Conservation (phyloP, 2,888 invertebrate species). For the Tuberolachnus salignus region DNA sequence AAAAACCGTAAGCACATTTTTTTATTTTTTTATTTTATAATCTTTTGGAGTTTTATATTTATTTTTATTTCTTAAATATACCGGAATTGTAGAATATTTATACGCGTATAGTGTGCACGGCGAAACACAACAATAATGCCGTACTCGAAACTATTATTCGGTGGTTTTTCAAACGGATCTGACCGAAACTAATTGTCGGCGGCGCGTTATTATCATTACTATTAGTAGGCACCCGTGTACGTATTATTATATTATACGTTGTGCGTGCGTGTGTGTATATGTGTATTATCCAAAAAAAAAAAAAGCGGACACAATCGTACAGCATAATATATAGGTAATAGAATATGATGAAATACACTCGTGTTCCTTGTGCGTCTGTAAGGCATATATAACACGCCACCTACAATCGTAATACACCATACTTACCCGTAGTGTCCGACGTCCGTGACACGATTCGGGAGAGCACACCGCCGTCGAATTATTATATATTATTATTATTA, state of each 20-base stretch:
- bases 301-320: constrained; percentile 20
- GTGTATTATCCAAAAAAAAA: constrained; percentile 45
- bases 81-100: no score
- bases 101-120: no score
- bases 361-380: background rate
- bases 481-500: no score
- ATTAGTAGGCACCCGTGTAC: no score
- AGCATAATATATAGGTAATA: background rate
- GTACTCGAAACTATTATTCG: background rate
- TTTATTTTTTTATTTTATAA: no score
- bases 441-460: constrained; percentile 52
- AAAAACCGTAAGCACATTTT: no score
- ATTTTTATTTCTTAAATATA: no score
- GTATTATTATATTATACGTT: constrained; percentile 14
- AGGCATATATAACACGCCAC: no score
- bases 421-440: constrained; percentile 24
- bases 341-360: constrained; percentile 38
- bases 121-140: no score
- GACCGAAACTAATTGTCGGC: constrained; percentile 47
- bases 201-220: constrained; percentile 11
- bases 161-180: constrained; percentile 33
- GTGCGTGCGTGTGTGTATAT: no score
- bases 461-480: background rate
- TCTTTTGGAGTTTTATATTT: no score
- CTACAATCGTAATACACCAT: no score